These are phyloP conservation scores for Hydrotaea diabolus DNA, from an alignment of 2,888 invertebrate genomes.

Conservation along the genomic window DNA sequence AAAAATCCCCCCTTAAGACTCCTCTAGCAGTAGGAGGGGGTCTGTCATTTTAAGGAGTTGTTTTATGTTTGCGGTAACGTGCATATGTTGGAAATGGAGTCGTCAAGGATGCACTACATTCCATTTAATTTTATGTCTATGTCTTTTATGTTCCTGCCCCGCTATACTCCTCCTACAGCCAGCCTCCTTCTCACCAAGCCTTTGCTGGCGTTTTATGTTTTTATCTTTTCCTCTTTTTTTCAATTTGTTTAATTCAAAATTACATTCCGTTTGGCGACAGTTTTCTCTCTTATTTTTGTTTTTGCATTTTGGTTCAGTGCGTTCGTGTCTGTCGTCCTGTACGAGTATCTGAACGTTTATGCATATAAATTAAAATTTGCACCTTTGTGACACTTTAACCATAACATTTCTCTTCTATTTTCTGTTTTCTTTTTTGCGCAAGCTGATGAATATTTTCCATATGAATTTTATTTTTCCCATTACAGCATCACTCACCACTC, in stretches of 20 bases:
- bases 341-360: conserved; percentile 73
- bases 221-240: conserved; percentile 73
- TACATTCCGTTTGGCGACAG: conserved; percentile 71
- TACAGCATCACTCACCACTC: conserved; percentile 3
- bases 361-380: conserved; percentile 81
- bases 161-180: background rate
- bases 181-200: background rate
- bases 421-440: conserved; percentile 52
- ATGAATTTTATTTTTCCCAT: conserved; percentile 13
- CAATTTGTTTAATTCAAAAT: conserved; percentile 79
- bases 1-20: background rate
- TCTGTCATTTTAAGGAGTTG: too few species aligned
- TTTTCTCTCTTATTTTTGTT: too few species aligned
- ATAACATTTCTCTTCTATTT: conserved; percentile 55
- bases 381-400: conserved; percentile 78
- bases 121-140: conserved; percentile 13
- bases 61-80: background rate
- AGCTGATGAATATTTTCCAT: conserved; percentile 76
- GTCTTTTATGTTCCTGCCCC: background rate
- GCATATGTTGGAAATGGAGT: conserved; percentile 4
- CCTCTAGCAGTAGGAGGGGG: background rate
- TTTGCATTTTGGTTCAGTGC: conserved; percentile 46
- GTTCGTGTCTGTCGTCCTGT: conserved; percentile 47
- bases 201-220: background rate
- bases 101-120: conserved; percentile 64